phyloP scores from a whole-genome alignment of 2,797 vertebrate genomes.

The Spinus pinus region DNA sequence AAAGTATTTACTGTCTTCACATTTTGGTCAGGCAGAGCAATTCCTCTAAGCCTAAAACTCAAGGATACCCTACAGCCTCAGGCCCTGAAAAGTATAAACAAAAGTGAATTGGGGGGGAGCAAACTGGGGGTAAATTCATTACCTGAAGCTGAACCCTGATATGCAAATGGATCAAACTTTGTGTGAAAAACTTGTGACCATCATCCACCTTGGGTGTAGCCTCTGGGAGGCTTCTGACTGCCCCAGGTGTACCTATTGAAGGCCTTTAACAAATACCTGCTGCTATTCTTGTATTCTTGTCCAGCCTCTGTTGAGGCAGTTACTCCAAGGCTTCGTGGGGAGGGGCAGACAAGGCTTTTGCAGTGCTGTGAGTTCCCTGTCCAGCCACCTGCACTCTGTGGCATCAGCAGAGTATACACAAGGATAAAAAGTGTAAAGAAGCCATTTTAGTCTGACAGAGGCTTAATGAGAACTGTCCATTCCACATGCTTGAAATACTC shows the following conservation, averaged over 20 bases:
- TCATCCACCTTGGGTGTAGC: not conserved
- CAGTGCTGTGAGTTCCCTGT: not conserved
- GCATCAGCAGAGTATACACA: not conserved
- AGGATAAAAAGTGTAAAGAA: not conserved
- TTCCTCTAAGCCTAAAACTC: not conserved
- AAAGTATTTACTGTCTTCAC: not conserved
- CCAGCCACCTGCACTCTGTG: not conserved
- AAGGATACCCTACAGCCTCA: not conserved
- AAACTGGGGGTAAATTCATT: not conserved
- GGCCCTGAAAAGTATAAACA: not conserved
- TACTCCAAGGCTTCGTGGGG: not conserved
- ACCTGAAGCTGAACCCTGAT: not conserved
- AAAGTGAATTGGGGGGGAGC: not conserved
- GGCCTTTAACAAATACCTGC: not conserved
- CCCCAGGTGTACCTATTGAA: not conserved
- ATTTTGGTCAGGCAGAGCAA: not conserved
- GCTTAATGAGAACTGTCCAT: not conserved
- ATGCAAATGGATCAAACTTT: not conserved
- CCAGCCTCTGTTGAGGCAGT: not conserved
- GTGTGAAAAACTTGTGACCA: not conserved
- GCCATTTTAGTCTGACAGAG: not conserved
- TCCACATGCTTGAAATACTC: not conserved
- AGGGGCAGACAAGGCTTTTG: not conserved
- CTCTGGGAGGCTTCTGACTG: not conserved
- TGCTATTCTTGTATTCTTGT: not conserved